Evolutionary conservation across 2,797 vertebrate species (phyloP).

Genomic region (Intellagama lesueurii): DNA sequence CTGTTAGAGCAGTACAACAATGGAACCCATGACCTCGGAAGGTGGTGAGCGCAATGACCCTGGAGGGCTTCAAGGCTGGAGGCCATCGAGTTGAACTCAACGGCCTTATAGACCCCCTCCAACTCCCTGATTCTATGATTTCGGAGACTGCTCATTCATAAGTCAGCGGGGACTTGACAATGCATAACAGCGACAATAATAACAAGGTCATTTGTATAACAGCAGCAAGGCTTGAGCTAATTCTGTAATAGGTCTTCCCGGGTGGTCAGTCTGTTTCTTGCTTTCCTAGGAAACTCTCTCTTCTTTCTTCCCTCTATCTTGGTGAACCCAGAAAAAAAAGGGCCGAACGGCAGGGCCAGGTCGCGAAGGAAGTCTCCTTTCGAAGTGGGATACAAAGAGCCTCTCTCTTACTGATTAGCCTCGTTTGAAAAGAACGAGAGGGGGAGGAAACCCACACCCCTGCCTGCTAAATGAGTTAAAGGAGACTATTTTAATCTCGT

Average conservation of each 20-base stretch:
- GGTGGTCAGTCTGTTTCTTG: background rate
- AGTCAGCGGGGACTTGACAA: too few relatives aligned
- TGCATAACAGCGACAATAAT: too few relatives aligned
- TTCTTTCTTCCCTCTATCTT: slow-evolving; percentile 30
- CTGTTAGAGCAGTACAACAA: too few relatives aligned
- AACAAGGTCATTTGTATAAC: too few relatives aligned
- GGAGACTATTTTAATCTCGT: slow-evolving; percentile 69
- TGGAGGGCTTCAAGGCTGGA: too few relatives aligned
- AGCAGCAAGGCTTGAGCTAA: background rate
- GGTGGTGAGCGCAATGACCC: too few relatives aligned
- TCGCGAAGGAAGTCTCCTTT: background rate
- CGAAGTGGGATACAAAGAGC: slow-evolving; percentile 45
- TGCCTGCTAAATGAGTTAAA: slow-evolving; percentile 70
- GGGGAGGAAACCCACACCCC: slow-evolving; percentile 37
- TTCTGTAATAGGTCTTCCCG: too few relatives aligned
- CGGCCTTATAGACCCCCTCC: too few relatives aligned
- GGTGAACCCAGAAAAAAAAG: slow-evolving; percentile 6
- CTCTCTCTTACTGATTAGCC: slow-evolving; percentile 54
- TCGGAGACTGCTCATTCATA: too few relatives aligned
- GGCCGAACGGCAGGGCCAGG: rapidly evolving
- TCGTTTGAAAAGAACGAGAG: slow-evolving; percentile 51
- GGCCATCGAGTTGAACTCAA: too few relatives aligned
- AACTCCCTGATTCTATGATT: too few relatives aligned
- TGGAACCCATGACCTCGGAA: too few relatives aligned
- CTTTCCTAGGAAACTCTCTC: slow-evolving; percentile 42